Conservation (phyloP, 64 coral and sea anemone species). For the Porites australiensis region DNA sequence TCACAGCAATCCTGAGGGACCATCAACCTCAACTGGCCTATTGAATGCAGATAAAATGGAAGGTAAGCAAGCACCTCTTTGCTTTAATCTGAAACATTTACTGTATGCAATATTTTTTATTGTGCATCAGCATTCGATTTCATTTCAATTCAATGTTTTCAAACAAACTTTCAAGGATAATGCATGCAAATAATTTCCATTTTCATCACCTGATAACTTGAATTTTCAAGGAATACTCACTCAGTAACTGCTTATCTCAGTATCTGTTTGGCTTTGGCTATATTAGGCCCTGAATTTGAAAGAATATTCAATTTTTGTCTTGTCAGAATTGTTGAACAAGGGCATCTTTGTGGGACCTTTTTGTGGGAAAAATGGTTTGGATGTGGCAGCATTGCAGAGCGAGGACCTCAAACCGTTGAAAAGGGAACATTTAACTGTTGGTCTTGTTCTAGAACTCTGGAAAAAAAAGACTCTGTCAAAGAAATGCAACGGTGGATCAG, state of each 20-base stretch:
- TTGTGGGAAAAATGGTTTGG: slow-evolving; percentile 41
- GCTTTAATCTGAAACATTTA: neutral
- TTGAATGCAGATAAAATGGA: slow-evolving; percentile 30
- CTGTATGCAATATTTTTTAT: no score
- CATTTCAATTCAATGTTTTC: no score
- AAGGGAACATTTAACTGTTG: slow-evolving; percentile 31
- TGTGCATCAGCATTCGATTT: no score
- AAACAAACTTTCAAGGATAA: no score
- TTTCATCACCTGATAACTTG: no score
- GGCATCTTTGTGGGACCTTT: slow-evolving; percentile 57
- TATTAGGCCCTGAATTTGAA: no score
- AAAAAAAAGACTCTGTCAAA: slow-evolving; percentile 44
- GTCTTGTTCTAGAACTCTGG: slow-evolving; percentile 43
- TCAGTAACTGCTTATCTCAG: no score
- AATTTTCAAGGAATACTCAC: no score
- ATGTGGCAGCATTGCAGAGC: slow-evolving; percentile 50
- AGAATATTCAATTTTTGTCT: slow-evolving; percentile 15
- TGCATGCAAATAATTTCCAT: no score
- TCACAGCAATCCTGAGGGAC: slow-evolving; percentile 32
- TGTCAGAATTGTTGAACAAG: slow-evolving; percentile 38
- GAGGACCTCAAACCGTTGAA: slow-evolving; percentile 47
- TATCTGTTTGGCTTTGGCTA: no score
- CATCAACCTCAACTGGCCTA: slow-evolving; percentile 51
- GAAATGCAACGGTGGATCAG: slow-evolving; percentile 19
- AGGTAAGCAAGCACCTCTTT: slow-evolving; percentile 25